phyloP scores from a whole-genome alignment of 1,140 invertebrate genomes.

The Aphelenchoides fujianensis region DNA sequence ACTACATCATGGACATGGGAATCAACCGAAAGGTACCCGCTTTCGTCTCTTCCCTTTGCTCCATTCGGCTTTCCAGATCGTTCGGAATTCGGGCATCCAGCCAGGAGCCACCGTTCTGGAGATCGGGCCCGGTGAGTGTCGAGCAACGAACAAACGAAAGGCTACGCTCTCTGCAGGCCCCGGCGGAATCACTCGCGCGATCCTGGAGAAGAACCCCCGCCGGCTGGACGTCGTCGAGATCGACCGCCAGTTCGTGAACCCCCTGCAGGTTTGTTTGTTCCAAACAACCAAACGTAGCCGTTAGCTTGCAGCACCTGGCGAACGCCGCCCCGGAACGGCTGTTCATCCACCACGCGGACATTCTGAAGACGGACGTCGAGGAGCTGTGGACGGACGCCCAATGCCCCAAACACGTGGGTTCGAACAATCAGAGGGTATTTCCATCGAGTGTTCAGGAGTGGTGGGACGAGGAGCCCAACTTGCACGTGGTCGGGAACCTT shows the following conservation, averaged over 20 bases:
- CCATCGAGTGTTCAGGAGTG: too few species aligned
- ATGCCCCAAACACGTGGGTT: not conserved
- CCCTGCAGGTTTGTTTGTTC: constrained; percentile 72
- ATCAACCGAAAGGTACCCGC: constrained; percentile 67
- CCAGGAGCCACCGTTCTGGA: constrained; percentile 75
- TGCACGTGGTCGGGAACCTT: constrained; percentile 86
- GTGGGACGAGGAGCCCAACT: constrained; percentile 58
- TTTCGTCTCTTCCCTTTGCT: too few species aligned
- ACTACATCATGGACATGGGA: constrained; percentile 86
- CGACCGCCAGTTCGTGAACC: constrained; percentile 81
- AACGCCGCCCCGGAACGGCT: constrained; percentile 71
- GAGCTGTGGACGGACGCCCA: constrained; percentile 70
- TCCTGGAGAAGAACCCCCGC: constrained; percentile 73
- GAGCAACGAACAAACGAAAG: too few species aligned
- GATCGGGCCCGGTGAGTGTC: constrained; percentile 79
- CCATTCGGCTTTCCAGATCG: constrained; percentile 57
- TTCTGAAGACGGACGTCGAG: constrained; percentile 76
- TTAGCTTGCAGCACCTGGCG: constrained; percentile 70
- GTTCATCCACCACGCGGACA: constrained; percentile 78
- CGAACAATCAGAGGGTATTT: too few species aligned
- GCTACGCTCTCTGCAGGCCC: too few species aligned
- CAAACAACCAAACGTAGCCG: constrained; percentile 7
- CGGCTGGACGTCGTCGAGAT: constrained; percentile 86
- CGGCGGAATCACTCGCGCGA: constrained; percentile 85
- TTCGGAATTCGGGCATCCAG: constrained; percentile 68